Evolutionary conservation across 2,113 vertebrate species (phyloP), one percentile per base, ranked within the genome.

Genomic region (Ranitomeya variabilis): DNA sequence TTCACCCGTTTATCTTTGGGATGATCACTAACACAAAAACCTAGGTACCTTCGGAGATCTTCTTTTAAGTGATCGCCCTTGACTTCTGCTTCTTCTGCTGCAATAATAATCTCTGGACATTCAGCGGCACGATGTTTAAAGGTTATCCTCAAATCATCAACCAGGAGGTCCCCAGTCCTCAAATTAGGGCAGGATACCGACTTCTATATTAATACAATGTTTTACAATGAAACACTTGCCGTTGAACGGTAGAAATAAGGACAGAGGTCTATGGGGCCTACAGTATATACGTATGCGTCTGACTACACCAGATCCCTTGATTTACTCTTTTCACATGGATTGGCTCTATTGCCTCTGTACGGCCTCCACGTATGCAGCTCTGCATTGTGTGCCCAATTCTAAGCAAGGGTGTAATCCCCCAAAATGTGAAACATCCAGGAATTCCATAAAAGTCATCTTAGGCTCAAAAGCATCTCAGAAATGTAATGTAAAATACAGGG

Each of bases 31-130:
- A 23, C 3, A 9, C 4, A 57, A 85, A 85, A 37, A 45, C 6
- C 1, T 8, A 80, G 23, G 37, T 89, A 89, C 87, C 87, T 85
- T 85, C 66, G 37, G 4, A 89, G 87, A 67, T 89, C 87, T 10
- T 79, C 45, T n/a, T 51, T 45, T 23, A 84, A 5, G 8, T 13
- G n/a, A 89, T 85, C 11, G n/a, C 14, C 82, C 9, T 45, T 45
- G 52, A 14, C n/a, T 51, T 62, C 62, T 7, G 16, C 19, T 11
- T 18, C 54, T 19, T 77, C 26, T 14, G 21, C 16, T 16, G 1
- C 54, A 59, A 23, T 15, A 26, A 57, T 7, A 69, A 79, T 57
- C 19, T 89, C 82, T 89, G 87, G 87, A 51, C 87, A 89, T 45
- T 89, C 87, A 14, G 74, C 26, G 23, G 82, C 59, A 45, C 31